Evolutionary conservation across 2,113 vertebrate genomes (phyloP).

Genomic region (Erythrolamprus reginae): DNA sequence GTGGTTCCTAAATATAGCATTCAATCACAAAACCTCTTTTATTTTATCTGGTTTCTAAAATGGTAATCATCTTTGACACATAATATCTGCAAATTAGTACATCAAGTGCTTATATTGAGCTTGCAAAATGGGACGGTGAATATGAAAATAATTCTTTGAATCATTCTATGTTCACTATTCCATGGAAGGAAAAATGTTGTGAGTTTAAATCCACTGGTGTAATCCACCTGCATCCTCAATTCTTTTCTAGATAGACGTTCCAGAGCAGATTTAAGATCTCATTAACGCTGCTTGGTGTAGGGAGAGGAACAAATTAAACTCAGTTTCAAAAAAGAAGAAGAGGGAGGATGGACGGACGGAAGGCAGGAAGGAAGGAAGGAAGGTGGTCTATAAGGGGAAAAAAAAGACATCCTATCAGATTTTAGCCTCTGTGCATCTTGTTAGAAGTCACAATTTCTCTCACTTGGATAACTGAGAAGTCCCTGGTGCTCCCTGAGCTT

Average conservation of each 20-base stretch:
- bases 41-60: background rate
- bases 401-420: background rate
- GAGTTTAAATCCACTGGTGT: background rate
- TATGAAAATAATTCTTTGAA: background rate
- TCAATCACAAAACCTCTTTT: background rate
- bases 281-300: background rate
- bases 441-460: background rate
- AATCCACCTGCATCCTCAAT: background rate
- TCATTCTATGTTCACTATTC: background rate
- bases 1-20: conserved; percentile 6
- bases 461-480: background rate
- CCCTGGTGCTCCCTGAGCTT: background rate
- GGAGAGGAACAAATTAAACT: background rate
- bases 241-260: background rate
- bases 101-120: background rate
- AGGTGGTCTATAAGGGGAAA: too few relatives aligned
- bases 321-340: background rate
- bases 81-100: background rate
- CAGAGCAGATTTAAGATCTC: background rate
- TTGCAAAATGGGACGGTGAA: background rate
- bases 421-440: background rate
- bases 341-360: background rate
- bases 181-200: background rate
- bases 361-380: too few relatives aligned
- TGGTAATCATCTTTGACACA: conserved; percentile 1